These are phyloP conservation scores for Phalacrocorax pelagicus DNA, from an alignment of 2,113 vertebrate genomes.

Conservation along the genomic window DNA sequence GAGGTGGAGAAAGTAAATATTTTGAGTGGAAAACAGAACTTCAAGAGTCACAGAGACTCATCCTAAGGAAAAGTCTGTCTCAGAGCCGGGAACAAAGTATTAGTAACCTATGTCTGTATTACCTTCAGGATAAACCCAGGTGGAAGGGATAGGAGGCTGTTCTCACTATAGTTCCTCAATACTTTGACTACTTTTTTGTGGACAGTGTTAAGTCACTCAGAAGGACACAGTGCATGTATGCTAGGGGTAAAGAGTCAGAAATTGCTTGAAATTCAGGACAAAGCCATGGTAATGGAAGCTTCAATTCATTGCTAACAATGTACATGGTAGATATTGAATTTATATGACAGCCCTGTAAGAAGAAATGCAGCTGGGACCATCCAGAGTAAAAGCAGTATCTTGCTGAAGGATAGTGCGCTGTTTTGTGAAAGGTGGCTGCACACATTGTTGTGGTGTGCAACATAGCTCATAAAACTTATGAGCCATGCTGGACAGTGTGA, in stretches of 20 bases:
- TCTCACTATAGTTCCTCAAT: not conserved
- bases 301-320: not conserved
- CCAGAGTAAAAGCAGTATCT: not conserved
- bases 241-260: not conserved
- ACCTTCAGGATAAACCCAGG: not conserved
- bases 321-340: not conserved
- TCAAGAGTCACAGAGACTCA: not conserved
- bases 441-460: not conserved
- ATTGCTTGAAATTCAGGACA: not conserved
- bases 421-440: constrained; percentile 10
- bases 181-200: not conserved
- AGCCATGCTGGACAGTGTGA: constrained; percentile 47
- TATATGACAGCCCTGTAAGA: not conserved
- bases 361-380: not conserved
- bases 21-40: not conserved
- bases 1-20: not conserved
- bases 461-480: constrained; percentile 66
- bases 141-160: not conserved
- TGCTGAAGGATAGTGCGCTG: not conserved
- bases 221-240: not conserved
- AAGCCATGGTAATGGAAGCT: not conserved
- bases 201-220: not conserved
- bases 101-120: not conserved
- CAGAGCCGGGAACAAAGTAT: not conserved
- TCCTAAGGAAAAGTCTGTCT: not conserved